Evolutionary conservation across 2,797 vertebrate genomes (phyloP).

Genomic region (Acrossocheilus fasciatus): DNA sequence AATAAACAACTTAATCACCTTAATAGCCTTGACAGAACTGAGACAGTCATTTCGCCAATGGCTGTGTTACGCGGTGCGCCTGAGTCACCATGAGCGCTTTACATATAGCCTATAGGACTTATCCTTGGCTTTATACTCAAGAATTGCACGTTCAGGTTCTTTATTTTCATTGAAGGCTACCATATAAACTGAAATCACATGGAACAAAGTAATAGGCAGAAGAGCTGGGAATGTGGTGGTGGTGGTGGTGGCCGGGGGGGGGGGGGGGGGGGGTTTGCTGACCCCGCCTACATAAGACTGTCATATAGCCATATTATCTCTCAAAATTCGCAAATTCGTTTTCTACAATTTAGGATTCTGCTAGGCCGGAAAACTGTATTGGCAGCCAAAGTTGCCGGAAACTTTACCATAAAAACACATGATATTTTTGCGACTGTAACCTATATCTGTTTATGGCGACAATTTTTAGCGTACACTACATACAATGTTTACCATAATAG

Average conservation of each 20-base stretch:
- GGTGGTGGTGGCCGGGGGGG: too few species aligned
- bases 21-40: slow-evolving; percentile 24
- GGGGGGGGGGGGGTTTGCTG: too few species aligned
- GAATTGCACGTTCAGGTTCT: background rate
- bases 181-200: background rate
- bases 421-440: background rate
- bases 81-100: slow-evolving; percentile 5
- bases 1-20: slow-evolving; percentile 52
- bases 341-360: background rate
- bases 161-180: background rate
- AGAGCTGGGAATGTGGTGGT: background rate
- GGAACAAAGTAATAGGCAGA: background rate
- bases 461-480: background rate
- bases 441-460: background rate
- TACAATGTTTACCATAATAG: background rate
- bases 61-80: background rate
- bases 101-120: background rate
- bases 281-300: background rate
- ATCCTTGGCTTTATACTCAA: background rate
- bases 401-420: background rate
- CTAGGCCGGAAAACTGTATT: background rate
- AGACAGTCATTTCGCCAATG: background rate
- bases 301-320: background rate
- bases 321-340: background rate
- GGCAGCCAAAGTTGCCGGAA: background rate